These are phyloP conservation scores for Pachydiplax longipennis DNA, from an alignment of 2,888 invertebrate species.

Conservation along the genomic window DNA sequence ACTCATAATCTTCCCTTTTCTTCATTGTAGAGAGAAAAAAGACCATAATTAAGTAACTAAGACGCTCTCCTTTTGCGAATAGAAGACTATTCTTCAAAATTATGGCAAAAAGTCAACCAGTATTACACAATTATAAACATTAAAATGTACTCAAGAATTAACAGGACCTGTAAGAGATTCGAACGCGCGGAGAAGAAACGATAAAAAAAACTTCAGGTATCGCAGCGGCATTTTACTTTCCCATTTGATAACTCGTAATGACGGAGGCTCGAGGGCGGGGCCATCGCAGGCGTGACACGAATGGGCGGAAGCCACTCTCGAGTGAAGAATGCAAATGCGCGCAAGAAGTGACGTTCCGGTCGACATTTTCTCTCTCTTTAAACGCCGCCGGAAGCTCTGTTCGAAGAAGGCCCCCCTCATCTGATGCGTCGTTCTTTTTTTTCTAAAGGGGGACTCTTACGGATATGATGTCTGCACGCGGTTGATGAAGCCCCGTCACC, in stretches of 20 bases:
- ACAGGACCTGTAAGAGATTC: too few relatives aligned
- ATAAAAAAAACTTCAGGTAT: too few relatives aligned
- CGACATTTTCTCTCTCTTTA: neutral
- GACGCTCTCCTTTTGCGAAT: too few relatives aligned
- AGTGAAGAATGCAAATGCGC: constrained; percentile 19
- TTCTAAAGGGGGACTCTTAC: neutral
- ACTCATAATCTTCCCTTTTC: too few relatives aligned
- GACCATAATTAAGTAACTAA: too few relatives aligned
- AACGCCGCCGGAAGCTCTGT: neutral
- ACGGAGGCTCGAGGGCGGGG: neutral
- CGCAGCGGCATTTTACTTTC: neutral
- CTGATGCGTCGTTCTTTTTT: neutral
- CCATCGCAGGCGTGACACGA: neutral
- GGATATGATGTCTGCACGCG: neutral
- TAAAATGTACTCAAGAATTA: too few relatives aligned
- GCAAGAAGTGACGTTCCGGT: neutral
- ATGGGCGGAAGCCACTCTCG: constrained; percentile 15
- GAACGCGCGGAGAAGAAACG: too few relatives aligned
- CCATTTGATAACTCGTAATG: neutral
- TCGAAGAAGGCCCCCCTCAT: neutral
- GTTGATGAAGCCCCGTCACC: too few relatives aligned
- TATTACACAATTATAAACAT: too few relatives aligned
- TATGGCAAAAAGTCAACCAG: too few relatives aligned
- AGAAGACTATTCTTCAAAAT: too few relatives aligned
- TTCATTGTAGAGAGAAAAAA: too few relatives aligned